These are phyloP conservation scores for Cyclargus thomasi DNA, from an alignment of 1,140 invertebrate species.

Conservation along the genomic window DNA sequence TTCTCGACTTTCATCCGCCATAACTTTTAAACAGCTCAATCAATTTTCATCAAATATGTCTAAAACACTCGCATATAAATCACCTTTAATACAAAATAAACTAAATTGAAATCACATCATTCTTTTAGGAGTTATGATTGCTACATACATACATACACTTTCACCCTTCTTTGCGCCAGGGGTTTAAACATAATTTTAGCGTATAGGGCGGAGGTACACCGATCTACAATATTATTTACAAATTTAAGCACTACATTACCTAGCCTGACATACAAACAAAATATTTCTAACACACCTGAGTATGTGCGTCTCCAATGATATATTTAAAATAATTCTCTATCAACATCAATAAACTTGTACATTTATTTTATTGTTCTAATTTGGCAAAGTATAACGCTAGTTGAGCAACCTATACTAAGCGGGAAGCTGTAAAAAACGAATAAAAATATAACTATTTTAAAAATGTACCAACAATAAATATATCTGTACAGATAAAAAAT, in stretches of 20 bases:
- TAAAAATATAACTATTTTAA: constrained; percentile 25
- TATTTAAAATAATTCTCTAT: constrained; percentile 12
- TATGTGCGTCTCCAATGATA: constrained; percentile 9
- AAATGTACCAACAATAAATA: constrained; percentile 28
- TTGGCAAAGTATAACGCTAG: constrained; percentile 64
- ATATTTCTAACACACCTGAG: background rate
- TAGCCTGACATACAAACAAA: constrained; percentile 3
- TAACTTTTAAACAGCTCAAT: no score
- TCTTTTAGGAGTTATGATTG: no score
- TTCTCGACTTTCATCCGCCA: no score
- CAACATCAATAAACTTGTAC: constrained; percentile 18
- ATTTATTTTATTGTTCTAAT: constrained; percentile 32
- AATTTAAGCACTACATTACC: constrained; percentile 4
- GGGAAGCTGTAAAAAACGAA: constrained; percentile 10
- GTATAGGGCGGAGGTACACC: background rate
- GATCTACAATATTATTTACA: constrained; percentile 12
- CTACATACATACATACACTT: no score
- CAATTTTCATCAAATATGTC: no score
- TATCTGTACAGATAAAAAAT: constrained; percentile 28
- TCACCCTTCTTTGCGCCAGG: no score
- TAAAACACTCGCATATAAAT: no score
- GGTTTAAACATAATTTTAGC: constrained; percentile 4
- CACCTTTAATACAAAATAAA: no score
- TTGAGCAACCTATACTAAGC: constrained; percentile 49
- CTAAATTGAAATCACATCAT: no score